Base-by-base conservation (phyloP, 1,140 invertebrate species). In the Telenomus remus region DNA sequence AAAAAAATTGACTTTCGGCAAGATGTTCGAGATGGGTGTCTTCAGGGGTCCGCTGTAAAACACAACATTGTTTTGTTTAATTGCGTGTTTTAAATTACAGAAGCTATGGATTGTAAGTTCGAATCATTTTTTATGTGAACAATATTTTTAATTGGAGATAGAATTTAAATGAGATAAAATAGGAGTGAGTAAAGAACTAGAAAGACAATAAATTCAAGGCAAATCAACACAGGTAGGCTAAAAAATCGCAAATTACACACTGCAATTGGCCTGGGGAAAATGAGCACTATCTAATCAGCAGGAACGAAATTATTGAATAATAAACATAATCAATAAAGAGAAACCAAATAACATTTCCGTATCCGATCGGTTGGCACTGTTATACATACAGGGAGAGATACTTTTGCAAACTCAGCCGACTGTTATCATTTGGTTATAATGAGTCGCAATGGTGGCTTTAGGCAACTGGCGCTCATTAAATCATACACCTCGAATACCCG, bases 1-100 rank as follows among this genome's bases (percentile, higher is more conserved):
- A 39, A 48, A 54, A 65, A 65, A 73, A 47, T 51, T 57, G 7
- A 71, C 55, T 72, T 59, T 53, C 46, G 12, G 55, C 13, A 64
- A 72, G 53, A 51, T 39, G 47, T 51, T 50, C 35, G 35, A 34
- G 57, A 27, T 43, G 50, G 11, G 34, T 9, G 9, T 39, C 37
- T 9, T 4, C 43, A 44, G 4, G 37, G 37, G 37, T 2, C 2
- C 27, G 27, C 46, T 46, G 48, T 69, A 54, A 69, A 69, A 63
- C 27, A 35, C n/a, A 56, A 55, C 43, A 46, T 51, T 6, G 37
- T 56, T 55, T 43, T 56, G 19, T 56, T 71, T 71, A 71, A 71
- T 63, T 63, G 68, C 57, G 46, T 51, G 56, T 56, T 71, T 63
- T 15, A 9, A 42, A 61, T 61, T 49, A 57, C 56, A 43, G 35